Evolutionary conservation across 64 coral and sea anemone genomes (phyloP).

Genomic region (Porites australiensis): DNA sequence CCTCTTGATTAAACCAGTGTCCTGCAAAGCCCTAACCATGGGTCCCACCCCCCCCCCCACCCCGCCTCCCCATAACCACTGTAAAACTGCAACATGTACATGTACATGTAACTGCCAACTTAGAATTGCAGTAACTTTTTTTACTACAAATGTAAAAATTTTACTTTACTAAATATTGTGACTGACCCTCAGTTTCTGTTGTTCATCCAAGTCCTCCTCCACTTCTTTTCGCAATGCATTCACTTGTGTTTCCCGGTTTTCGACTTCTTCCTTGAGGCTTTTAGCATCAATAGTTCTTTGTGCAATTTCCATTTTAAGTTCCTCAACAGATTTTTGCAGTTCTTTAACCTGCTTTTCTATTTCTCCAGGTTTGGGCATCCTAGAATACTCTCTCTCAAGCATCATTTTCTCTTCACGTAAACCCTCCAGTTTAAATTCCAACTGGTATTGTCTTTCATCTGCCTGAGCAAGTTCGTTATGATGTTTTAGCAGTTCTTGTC

Average conservation of each 20-base stretch:
- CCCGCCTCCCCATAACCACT: too few relatives aligned
- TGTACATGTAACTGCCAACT: too few relatives aligned
- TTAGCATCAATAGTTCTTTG: constrained; percentile 93
- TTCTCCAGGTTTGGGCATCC: constrained; percentile 98
- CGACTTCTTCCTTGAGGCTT: constrained; percentile 93
- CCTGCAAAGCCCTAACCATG: too few relatives aligned
- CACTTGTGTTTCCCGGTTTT: constrained; percentile 83
- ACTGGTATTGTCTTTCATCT: constrained; percentile 98
- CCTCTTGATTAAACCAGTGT: too few relatives aligned
- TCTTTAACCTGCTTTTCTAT: constrained; percentile 97
- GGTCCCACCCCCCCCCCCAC: too few relatives aligned
- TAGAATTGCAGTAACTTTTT: not conserved
- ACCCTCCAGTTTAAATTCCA: constrained; percentile 96
- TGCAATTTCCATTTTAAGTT: constrained; percentile 89
- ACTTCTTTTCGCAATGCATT: constrained; percentile 83
- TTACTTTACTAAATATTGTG: not conserved
- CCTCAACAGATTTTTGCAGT: constrained; percentile 90
- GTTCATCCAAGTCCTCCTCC: constrained; percentile 87
- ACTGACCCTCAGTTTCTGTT: constrained; percentile 96
- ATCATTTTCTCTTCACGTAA: constrained; percentile 97
- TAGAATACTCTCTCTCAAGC: constrained; percentile 94
- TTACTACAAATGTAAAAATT: not conserved
- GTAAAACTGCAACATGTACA: too few relatives aligned
- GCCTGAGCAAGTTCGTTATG: constrained; percentile 98
- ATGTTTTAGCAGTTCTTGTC: constrained; percentile 98